Percentiles rank a stretch among this genome's conserved stretches.
Conservation (phyloP, 2,113 vertebrate species). For the Uropsilus gracilis region DNA sequence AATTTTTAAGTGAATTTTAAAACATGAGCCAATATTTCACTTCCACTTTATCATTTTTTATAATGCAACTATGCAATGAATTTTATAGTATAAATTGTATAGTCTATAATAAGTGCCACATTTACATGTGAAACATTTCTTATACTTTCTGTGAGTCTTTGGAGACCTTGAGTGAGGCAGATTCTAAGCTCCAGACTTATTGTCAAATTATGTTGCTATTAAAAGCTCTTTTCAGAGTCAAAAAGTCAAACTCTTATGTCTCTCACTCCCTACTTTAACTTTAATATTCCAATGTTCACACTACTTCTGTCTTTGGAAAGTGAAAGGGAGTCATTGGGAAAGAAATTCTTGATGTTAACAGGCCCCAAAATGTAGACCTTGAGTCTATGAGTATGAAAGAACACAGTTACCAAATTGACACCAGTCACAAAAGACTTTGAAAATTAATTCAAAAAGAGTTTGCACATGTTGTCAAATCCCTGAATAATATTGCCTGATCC, state of each 20-base stretch:
- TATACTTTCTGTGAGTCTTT: background rate
- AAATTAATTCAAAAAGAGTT: constrained; percentile 80
- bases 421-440: constrained; percentile 77
- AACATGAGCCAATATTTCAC: background rate
- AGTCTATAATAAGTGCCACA: background rate
- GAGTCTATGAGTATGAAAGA: constrained; percentile 61
- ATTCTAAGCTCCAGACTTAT: constrained; percentile 43
- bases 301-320: constrained; percentile 39
- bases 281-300: background rate
- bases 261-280: background rate
- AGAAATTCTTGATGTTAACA: constrained; percentile 68
- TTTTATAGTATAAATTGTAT: background rate
- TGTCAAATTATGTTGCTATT: constrained; percentile 34
- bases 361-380: constrained; percentile 65
- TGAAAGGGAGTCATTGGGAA: constrained; percentile 47
- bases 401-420: constrained; percentile 75
- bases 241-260: background rate
- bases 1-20: constrained; percentile 18
- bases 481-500: constrained; percentile 67
- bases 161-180: constrained; percentile 31
- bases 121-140: background rate
- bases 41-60: background rate
- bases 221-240: constrained; percentile 37
- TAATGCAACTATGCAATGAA: background rate
- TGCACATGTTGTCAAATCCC: constrained; percentile 78